phyloP scores from a whole-genome alignment of 2,113 vertebrate genomes.

The Megalops atlanticus region DNA sequence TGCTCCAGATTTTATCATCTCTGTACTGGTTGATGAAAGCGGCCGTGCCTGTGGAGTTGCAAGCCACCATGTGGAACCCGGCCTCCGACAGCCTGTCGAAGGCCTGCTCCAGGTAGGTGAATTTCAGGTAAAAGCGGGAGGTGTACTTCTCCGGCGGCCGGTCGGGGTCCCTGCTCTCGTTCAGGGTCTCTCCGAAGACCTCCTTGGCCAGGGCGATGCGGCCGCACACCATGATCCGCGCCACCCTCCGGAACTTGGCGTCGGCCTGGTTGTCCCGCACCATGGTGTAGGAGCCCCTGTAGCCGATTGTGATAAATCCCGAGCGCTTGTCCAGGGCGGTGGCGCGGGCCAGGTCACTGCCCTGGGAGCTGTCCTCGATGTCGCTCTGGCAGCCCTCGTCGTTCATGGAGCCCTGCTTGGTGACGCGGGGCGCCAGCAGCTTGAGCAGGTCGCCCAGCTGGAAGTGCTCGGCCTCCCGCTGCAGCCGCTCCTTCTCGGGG shows the following conservation, averaged over 20 bases:
- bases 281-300: slow-evolving; percentile 81
- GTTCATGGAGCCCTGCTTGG: slow-evolving; percentile 82
- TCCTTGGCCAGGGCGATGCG: slow-evolving; percentile 85
- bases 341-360: slow-evolving; percentile 67
- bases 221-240: slow-evolving; percentile 86
- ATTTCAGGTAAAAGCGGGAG: slow-evolving; percentile 89
- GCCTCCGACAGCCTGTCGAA: slow-evolving; percentile 84
- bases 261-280: slow-evolving; percentile 82
- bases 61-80: slow-evolving; percentile 81
- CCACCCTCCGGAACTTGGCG: slow-evolving; percentile 83
- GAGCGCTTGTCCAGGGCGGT: slow-evolving; percentile 72
- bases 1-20: slow-evolving; percentile 88
- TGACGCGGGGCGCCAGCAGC: slow-evolving; percentile 77
- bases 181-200: slow-evolving; percentile 83
- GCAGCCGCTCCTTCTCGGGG: slow-evolving; percentile 84
- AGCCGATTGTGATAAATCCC: slow-evolving; percentile 84
- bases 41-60: slow-evolving; percentile 76
- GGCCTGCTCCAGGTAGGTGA: slow-evolving; percentile 86
- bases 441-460: slow-evolving; percentile 80
- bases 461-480: slow-evolving; percentile 84
- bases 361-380: slow-evolving; percentile 80
- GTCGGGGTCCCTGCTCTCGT: slow-evolving; percentile 85
- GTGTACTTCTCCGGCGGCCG: slow-evolving; percentile 86
- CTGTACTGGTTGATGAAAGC: slow-evolving; percentile 82
- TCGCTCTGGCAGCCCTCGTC: slow-evolving; percentile 87